These are phyloP conservation scores for Phrynocephalus guinanensis DNA, from an alignment of 2,797 vertebrate species.

Conservation along the genomic window DNA sequence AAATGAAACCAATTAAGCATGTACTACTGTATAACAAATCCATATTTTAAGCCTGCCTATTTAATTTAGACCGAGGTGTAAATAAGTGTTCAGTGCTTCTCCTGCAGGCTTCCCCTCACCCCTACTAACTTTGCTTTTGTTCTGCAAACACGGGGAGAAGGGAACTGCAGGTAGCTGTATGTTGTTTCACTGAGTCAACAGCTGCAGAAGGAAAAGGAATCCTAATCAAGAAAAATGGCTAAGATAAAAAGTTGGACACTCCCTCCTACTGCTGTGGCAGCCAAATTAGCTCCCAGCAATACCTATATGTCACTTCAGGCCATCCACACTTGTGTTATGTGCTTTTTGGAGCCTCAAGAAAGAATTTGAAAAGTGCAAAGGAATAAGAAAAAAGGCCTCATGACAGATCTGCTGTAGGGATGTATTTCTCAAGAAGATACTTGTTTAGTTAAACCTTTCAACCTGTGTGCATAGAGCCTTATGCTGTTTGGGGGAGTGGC, in stretches of 20 bases:
- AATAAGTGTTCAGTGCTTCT: not conserved
- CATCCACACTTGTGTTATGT: not conserved
- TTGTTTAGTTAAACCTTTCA: not conserved
- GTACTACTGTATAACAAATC: too few relatives aligned
- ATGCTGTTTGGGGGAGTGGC: not conserved
- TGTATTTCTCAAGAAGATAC: not conserved
- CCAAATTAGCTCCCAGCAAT: not conserved
- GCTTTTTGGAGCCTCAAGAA: not conserved
- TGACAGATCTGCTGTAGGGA: not conserved
- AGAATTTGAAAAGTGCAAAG: not conserved
- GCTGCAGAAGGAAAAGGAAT: not conserved
- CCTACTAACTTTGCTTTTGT: not conserved
- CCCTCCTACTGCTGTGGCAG: not conserved
- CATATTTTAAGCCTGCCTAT: not conserved
- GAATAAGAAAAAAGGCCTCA: not conserved
- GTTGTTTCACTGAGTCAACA: not conserved
- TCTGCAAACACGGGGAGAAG: not conserved
- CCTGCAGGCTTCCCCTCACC: not conserved
- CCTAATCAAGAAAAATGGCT: not conserved
- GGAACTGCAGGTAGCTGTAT: not conserved
- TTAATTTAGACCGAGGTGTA: not conserved
- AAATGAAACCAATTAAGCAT: too few relatives aligned
- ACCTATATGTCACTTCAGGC: not conserved
- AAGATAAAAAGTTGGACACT: not conserved
- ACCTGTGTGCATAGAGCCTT: not conserved